A percentile compares a stretch with the other conserved stretches of the same genome.
These are phyloP conservation scores for Sebastes matsubarae DNA, from an alignment of 2,797 vertebrate species.

Conservation along the genomic window DNA sequence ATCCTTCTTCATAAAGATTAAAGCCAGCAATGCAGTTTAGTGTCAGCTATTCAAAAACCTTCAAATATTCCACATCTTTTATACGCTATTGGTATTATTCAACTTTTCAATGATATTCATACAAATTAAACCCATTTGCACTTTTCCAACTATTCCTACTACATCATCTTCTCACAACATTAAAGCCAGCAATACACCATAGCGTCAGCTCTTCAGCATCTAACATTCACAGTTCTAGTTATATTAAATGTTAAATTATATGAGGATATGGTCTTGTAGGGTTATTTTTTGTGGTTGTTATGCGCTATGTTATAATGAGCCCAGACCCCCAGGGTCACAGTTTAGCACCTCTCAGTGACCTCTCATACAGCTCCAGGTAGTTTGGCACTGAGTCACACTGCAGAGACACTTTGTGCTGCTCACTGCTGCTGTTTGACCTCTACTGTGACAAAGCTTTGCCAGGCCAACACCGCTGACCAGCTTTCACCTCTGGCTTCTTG, in stretches of 20 bases:
- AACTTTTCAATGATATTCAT: no score
- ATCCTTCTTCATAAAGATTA: no score
- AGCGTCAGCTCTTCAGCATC: no score
- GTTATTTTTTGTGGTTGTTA: not conserved
- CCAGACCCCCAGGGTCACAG: not conserved
- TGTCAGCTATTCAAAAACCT: no score
- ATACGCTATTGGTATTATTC: no score
- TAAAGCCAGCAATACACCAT: no score
- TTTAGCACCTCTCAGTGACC: not conserved
- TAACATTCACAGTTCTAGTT: no score
- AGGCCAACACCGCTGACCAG: not conserved
- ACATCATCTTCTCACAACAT: no score
- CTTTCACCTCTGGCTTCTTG: not conserved
- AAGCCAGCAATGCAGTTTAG: no score
- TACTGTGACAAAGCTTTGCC: not conserved
- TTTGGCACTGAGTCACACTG: not conserved
- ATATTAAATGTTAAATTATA: not conserved
- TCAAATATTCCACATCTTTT: no score
- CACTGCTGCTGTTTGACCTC: conserved; percentile 1
- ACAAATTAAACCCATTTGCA: no score
- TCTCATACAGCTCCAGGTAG: not conserved
- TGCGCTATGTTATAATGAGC: not conserved
- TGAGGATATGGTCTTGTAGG: not conserved
- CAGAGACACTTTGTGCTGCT: not conserved
- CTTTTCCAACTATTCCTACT: no score